A percentile compares a stretch with the other conserved stretches of the same genome.
Evolutionary conservation across 2,797 vertebrate genomes (phyloP).

Genomic region (Erpetoichthys calabaricus): DNA sequence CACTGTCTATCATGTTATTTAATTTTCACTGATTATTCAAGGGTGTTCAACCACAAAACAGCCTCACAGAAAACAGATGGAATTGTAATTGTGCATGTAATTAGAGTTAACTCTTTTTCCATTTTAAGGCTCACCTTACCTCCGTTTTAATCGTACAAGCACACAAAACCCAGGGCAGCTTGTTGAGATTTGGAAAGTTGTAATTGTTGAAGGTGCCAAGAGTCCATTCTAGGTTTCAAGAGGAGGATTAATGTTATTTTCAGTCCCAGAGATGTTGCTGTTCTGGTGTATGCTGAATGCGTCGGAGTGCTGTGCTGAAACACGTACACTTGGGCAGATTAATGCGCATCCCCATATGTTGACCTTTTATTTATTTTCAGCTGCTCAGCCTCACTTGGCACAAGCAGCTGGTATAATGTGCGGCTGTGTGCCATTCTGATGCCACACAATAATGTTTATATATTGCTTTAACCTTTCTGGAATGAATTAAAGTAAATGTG

Average conservation of each 20-base stretch:
- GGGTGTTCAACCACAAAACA: conserved; percentile 40
- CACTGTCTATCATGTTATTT: conserved; percentile 42
- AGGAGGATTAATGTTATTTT: background rate
- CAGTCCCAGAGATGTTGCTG: background rate
- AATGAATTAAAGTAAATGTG: no score
- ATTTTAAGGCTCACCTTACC: background rate
- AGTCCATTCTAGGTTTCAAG: background rate
- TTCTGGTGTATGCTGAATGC: background rate
- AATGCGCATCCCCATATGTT: background rate
- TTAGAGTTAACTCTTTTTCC: conserved; percentile 38
- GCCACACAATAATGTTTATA: no score
- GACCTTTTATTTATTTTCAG: background rate
- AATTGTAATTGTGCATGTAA: conserved; percentile 55
- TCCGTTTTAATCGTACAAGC: background rate
- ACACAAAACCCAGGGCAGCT: background rate
- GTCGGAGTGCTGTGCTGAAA: background rate
- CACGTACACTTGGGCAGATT: background rate
- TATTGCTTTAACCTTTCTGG: no score
- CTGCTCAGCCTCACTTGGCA: background rate
- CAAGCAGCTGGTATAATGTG: background rate
- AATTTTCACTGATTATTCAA: conserved; percentile 53
- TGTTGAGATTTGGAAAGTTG: no score
- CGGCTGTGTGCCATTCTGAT: no score
- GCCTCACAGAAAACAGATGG: conserved; percentile 48
- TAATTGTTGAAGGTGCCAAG: no score